These are phyloP conservation scores for Riparia riparia DNA, from an alignment of 2,113 vertebrate species.

Conservation along the genomic window DNA sequence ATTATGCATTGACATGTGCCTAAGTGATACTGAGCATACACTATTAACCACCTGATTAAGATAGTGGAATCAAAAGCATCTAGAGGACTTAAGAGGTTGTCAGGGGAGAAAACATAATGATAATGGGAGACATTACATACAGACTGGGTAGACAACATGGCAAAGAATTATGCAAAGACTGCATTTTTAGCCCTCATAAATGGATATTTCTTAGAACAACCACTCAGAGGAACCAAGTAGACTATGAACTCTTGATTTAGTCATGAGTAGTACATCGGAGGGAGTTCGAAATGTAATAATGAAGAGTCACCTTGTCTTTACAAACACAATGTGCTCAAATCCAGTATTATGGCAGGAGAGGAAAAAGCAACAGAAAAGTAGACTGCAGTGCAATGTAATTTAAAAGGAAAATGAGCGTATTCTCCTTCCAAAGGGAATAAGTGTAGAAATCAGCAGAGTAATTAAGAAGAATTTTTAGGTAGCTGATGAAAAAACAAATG, in stretches of 20 bases:
- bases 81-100: slow-evolving; percentile 9
- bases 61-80: background rate
- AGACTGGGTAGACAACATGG: background rate
- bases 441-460: background rate
- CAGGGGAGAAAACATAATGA: background rate
- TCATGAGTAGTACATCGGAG: background rate
- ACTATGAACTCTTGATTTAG: slow-evolving; percentile 1
- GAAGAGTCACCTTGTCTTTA: background rate
- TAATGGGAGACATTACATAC: background rate
- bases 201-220: slow-evolving; percentile 27
- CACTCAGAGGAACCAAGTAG: slow-evolving; percentile 7
- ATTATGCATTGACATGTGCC: background rate
- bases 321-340: background rate
- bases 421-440: background rate
- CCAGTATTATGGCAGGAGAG: background rate
- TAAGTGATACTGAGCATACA: background rate
- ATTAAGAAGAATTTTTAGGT: background rate
- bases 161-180: slow-evolving; percentile 13
- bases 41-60: background rate
- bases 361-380: background rate
- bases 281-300: background rate
- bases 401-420: background rate
- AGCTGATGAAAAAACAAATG: background rate
- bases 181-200: slow-evolving; percentile 36
- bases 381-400: background rate